Evolutionary conservation across 2,113 vertebrate species (phyloP).

Genomic region (Nesoenas mayeri): DNA sequence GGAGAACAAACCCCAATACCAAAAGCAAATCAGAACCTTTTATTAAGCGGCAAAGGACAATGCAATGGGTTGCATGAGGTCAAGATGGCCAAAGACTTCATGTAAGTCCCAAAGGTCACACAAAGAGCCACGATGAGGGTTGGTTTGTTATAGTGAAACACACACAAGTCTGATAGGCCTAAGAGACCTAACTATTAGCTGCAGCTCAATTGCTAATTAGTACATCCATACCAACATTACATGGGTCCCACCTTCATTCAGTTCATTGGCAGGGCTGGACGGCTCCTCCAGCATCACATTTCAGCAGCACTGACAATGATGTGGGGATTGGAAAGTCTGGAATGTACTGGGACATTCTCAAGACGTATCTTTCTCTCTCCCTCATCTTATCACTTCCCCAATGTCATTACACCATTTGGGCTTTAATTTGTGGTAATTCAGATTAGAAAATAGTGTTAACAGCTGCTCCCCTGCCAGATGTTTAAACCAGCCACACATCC

Average conservation of each 20-base stretch:
- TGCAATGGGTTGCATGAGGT: background rate
- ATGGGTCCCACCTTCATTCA: accelerated
- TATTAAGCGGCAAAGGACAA: background rate
- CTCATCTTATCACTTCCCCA: background rate
- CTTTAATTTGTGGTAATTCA: background rate
- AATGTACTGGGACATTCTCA: background rate
- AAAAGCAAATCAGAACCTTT: background rate
- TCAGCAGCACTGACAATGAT: background rate
- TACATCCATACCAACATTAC: background rate
- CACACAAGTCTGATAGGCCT: accelerated
- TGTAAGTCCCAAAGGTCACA: background rate
- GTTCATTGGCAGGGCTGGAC: accelerated
- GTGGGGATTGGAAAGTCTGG: background rate
- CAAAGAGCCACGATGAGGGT: background rate
- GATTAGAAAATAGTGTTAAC: background rate
- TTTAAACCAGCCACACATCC: background rate
- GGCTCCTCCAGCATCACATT: background rate
- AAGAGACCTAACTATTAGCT: background rate
- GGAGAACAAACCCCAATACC: background rate
- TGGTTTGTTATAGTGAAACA: background rate
- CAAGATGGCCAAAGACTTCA: background rate
- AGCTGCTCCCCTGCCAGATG: background rate
- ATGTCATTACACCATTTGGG: background rate
- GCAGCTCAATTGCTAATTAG: background rate
- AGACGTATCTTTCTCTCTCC: background rate